These are phyloP conservation scores for Standfussiana lucernea DNA, from an alignment of 2,888 invertebrate species.

Conservation along the genomic window DNA sequence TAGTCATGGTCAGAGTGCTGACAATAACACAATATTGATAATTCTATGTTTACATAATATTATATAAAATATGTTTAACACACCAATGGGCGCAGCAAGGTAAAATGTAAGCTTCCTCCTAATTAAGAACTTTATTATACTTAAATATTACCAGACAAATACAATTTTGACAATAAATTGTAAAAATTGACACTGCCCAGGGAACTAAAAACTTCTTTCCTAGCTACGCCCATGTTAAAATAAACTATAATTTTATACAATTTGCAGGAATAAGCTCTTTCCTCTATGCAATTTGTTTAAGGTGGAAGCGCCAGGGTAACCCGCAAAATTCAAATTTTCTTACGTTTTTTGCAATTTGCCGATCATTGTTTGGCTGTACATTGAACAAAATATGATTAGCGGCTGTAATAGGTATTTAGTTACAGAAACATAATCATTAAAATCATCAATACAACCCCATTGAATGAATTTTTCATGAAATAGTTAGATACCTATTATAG, in stretches of 20 bases:
- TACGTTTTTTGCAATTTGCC: too few relatives aligned
- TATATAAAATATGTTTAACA: slow-evolving; percentile 7
- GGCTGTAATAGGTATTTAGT: too few relatives aligned
- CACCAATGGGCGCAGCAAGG: slow-evolving; percentile 11
- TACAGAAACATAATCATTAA: too few relatives aligned
- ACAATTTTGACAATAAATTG: slow-evolving; percentile 50
- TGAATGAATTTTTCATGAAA: too few relatives aligned
- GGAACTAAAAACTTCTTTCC: background rate
- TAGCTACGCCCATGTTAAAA: slow-evolving; percentile 22
- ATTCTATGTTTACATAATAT: slow-evolving; percentile 17
- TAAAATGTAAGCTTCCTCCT: background rate
- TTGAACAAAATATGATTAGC: too few relatives aligned
- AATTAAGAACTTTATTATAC: background rate
- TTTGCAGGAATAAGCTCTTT: background rate
- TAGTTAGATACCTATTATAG: too few relatives aligned
- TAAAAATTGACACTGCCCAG: slow-evolving; percentile 47
- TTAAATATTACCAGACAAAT: slow-evolving; percentile 13
- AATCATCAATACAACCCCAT: too few relatives aligned
- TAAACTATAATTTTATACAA: slow-evolving; percentile 10
- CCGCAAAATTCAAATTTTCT: too few relatives aligned
- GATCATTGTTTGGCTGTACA: too few relatives aligned
- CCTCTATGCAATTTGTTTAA: background rate
- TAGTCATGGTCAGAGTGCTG: slow-evolving; percentile 39
- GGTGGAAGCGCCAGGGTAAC: too few relatives aligned
- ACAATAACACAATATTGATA: slow-evolving; percentile 51